Percentiles rank a stretch among this genome's conserved stretches.
phyloP scores from a whole-genome alignment of 2,888 invertebrate species.

The Falcaria lacertinaria region DNA sequence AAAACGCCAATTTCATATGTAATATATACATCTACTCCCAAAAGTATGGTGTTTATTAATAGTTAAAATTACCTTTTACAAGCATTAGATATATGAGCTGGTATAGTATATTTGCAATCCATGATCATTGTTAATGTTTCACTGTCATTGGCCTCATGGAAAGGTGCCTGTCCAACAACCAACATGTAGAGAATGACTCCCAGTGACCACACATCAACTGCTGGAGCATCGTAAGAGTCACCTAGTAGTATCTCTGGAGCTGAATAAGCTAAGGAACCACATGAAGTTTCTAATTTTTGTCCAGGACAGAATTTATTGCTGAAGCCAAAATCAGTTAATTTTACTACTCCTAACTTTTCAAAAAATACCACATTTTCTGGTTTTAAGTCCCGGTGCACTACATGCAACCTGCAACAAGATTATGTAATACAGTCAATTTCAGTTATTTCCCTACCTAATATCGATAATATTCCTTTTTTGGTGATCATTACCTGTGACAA shows the following conservation, averaged over 20 bases:
- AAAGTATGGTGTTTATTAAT: no score
- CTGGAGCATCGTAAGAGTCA: slow-evolving; percentile 99
- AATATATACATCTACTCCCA: no score
- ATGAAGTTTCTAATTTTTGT: slow-evolving; percentile 97
- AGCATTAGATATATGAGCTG: slow-evolving; percentile 89
- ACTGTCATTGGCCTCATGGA: slow-evolving; percentile 99
- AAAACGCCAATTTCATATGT: no score
- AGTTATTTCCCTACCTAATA: not conserved
- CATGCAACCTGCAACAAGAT: slow-evolving; percentile 75
- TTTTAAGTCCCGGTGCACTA: slow-evolving; percentile 93
- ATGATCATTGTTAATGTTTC: slow-evolving; percentile 99
- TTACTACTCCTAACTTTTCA: slow-evolving; percentile 97
- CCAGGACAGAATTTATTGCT: slow-evolving; percentile 98
- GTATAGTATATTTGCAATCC: slow-evolving; percentile 98
- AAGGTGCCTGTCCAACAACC: slow-evolving; percentile 98
- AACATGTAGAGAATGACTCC: slow-evolving; percentile 99
- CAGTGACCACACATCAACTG: slow-evolving; percentile 99
- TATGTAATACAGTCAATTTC: no score
- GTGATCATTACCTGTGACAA: slow-evolving; percentile 89
- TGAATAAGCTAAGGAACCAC: slow-evolving; percentile 98
- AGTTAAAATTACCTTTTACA: slow-evolving; percentile 84
- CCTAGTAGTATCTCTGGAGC: slow-evolving; percentile 99
- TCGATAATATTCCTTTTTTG: no score
- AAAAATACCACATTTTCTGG: slow-evolving; percentile 99
- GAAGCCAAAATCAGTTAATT: slow-evolving; percentile 98